phyloP scores from a whole-genome alignment of 1,140 invertebrate species.

The Nilaparvata lugens region DNA sequence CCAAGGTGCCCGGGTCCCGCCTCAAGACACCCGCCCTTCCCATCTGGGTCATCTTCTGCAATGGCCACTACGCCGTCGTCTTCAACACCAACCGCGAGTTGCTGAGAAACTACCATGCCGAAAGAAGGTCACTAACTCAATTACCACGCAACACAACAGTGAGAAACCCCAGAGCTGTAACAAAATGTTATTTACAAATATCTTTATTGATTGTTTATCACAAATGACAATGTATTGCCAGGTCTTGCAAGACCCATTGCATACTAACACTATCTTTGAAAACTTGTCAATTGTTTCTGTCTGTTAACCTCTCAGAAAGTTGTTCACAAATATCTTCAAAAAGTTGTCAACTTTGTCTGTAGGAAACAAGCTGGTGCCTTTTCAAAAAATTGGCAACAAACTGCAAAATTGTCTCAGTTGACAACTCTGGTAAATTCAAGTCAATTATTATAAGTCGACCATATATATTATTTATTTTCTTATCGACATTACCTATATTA shows the following conservation, averaged over 20 bases:
- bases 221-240: too few species aligned
- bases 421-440: too few species aligned
- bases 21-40: constrained; percentile 73
- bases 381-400: too few species aligned
- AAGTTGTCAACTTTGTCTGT: not conserved
- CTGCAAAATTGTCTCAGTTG: too few species aligned
- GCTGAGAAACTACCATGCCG: constrained; percentile 71
- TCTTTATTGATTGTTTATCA: not conserved
- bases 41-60: constrained; percentile 67
- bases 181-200: not conserved
- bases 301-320: not conserved
- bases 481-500: too few species aligned
- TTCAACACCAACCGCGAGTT: constrained; percentile 73
- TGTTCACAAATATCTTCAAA: not conserved
- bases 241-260: too few species aligned
- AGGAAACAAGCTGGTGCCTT: not conserved
- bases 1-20: constrained; percentile 55
- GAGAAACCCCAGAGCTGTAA: not conserved
- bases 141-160: not conserved
- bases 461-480: too few species aligned
- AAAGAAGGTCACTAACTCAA: constrained; percentile 51
- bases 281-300: constrained; percentile 2
- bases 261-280: too few species aligned
- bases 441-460: too few species aligned
- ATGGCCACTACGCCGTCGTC: constrained; percentile 62